Evolutionary conservation across 2,797 vertebrate genomes (phyloP).

Genomic region (Amphiprion clarkii): DNA sequence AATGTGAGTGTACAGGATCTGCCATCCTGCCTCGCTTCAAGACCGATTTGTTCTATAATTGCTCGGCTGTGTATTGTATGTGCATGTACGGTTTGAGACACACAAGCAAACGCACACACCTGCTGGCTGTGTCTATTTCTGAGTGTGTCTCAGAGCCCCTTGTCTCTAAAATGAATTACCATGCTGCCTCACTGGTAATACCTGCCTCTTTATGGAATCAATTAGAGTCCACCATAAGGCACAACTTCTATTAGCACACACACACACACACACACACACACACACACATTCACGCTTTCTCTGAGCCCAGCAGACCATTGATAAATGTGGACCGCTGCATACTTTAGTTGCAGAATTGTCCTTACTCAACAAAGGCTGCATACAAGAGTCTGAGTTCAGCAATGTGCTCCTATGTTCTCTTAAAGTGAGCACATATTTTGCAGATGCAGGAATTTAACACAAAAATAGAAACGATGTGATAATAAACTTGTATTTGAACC

Average conservation of each 20-base stretch:
- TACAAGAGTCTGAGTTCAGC: background rate
- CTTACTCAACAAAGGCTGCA: constrained; percentile 42
- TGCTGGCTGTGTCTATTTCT: constrained; percentile 44
- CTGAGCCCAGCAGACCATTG: constrained; percentile 23
- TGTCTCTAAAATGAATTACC: constrained; percentile 71
- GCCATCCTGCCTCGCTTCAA: background rate
- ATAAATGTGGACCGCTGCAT: constrained; percentile 44
- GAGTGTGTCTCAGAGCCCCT: constrained; percentile 56
- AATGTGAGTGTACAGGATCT: background rate
- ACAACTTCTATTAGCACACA: constrained; percentile 51
- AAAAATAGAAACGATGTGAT: no score
- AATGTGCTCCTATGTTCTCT: background rate
- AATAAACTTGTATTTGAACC: no score
- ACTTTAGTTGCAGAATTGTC: constrained; percentile 39
- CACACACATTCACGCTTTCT: constrained; percentile 43
- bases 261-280: constrained; percentile 25
- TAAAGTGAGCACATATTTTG: background rate
- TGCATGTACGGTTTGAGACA: background rate
- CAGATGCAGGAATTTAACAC: background rate
- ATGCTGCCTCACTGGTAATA: constrained; percentile 59
- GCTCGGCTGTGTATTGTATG: background rate
- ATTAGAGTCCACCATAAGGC: constrained; percentile 63
- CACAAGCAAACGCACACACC: constrained; percentile 6
- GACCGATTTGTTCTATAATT: background rate
- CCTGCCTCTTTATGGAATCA: constrained; percentile 73